These are phyloP conservation scores for Stenopsyche tienmushanensis DNA, from an alignment of 1,140 invertebrate genomes.

Conservation along the genomic window DNA sequence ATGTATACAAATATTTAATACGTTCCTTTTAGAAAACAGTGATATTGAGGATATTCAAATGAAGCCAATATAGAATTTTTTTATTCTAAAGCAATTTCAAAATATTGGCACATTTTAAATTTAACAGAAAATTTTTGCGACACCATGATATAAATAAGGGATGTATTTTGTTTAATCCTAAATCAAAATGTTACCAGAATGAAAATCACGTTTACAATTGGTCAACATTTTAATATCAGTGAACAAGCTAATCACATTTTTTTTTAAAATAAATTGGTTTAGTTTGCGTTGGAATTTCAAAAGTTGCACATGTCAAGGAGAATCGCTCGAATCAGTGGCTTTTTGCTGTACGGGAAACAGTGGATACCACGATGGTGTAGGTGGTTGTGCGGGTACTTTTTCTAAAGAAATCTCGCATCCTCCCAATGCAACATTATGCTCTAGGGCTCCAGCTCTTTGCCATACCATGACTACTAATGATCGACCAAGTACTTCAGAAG, in stretches of 20 bases:
- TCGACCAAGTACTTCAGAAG: constrained; percentile 80
- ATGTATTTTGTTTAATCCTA: too few species aligned
- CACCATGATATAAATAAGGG: too few species aligned
- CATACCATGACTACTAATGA: constrained; percentile 86
- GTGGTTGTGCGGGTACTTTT: constrained; percentile 71
- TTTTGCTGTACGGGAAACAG: constrained; percentile 78
- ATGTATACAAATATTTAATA: too few species aligned
- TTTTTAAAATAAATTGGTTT: background rate
- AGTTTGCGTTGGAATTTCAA: background rate
- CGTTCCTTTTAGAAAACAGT: too few species aligned
- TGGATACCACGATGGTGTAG: constrained; percentile 86
- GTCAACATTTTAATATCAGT: background rate
- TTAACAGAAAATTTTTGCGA: too few species aligned
- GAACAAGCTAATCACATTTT: background rate
- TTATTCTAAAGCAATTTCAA: too few species aligned
- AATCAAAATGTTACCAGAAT: too few species aligned
- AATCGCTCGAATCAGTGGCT: constrained; percentile 69
- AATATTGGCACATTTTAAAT: too few species aligned
- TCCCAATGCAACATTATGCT: constrained; percentile 85
- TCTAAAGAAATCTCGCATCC: constrained; percentile 83
- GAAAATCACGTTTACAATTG: too few species aligned
- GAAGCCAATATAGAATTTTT: too few species aligned
- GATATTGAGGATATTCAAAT: too few species aligned
- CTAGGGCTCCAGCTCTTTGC: constrained; percentile 82
- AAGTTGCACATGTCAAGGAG: constrained; percentile 59